Evolutionary conservation across 1,140 invertebrate species (phyloP).

Genomic region (Cyphomyrmex costatus): DNA sequence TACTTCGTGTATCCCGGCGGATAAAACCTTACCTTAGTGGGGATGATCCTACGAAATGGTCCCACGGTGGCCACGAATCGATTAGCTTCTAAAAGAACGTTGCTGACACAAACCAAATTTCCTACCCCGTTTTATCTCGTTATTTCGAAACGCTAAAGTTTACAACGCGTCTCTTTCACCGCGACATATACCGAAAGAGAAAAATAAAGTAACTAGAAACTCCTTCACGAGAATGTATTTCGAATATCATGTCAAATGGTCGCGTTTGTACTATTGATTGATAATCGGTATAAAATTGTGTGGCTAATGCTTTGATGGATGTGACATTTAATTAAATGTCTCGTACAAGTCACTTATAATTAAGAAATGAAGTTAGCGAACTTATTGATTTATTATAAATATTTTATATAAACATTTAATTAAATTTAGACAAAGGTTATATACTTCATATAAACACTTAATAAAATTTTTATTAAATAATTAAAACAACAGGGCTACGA

Average conservation of each 20-base stretch:
- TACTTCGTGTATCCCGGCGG: slow-evolving; percentile 69
- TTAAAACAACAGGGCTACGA: too few species aligned
- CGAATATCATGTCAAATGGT: background rate
- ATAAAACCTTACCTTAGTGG: slow-evolving; percentile 74
- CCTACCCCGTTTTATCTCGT: slow-evolving; percentile 50
- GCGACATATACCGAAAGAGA: background rate
- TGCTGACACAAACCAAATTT: slow-evolving; percentile 58
- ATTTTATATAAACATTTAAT: background rate
- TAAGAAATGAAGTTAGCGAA: slow-evolving; percentile 7
- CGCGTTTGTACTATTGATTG: too few species aligned
- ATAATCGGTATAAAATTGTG: background rate
- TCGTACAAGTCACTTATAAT: background rate
- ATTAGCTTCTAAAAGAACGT: slow-evolving; percentile 57
- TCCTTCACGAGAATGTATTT: slow-evolving; percentile 1
- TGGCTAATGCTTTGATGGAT: background rate
- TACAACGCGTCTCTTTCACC: background rate
- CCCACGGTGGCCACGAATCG: slow-evolving; percentile 65
- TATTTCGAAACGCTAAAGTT: slow-evolving; percentile 50
- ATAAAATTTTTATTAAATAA: too few species aligned
- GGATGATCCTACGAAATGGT: slow-evolving; percentile 76
- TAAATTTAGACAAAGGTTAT: too few species aligned
- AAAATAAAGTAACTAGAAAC: background rate
- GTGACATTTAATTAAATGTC: slow-evolving; percentile 38
- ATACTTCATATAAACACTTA: too few species aligned
- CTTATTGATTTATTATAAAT: background rate